Evolutionary conservation across 1,140 invertebrate species (phyloP).

Genomic region (Scaptodrosophila lebanonensis): DNA sequence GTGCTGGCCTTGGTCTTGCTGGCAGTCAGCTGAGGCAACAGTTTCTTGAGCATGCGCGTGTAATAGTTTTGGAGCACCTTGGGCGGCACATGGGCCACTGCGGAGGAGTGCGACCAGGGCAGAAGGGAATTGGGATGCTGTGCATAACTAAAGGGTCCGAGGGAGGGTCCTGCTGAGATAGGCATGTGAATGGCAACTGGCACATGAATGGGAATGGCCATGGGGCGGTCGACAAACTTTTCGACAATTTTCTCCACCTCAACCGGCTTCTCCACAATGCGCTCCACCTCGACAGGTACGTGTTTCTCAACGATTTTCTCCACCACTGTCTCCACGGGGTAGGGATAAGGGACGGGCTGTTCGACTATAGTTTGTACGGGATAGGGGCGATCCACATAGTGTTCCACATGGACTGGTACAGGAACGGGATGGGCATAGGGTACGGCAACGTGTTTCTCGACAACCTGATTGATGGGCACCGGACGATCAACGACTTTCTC

Average conservation of each 20-base stretch:
- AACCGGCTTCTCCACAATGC: slow-evolving; percentile 80
- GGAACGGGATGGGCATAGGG: slow-evolving; percentile 79
- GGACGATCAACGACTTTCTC: slow-evolving; percentile 77
- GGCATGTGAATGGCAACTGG: slow-evolving; percentile 78
- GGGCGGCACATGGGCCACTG: slow-evolving; percentile 48
- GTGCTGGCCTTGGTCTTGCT: slow-evolving; percentile 23
- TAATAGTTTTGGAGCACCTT: slow-evolving; percentile 70
- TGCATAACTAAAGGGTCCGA: slow-evolving; percentile 3
- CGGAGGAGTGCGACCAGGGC: slow-evolving; percentile 35
- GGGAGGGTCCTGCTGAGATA: slow-evolving; percentile 40
- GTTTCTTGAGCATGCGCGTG: slow-evolving; percentile 64
- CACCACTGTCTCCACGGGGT: slow-evolving; percentile 76
- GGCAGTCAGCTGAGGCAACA: slow-evolving; percentile 47
- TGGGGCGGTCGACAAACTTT: slow-evolving; percentile 78
- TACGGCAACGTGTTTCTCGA: slow-evolving; percentile 78
- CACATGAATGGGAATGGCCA: slow-evolving; percentile 76
- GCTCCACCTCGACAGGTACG: slow-evolving; percentile 77
- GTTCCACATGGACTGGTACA: slow-evolving; percentile 78
- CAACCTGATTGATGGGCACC: slow-evolving; percentile 78
- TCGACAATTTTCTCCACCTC: slow-evolving; percentile 79
- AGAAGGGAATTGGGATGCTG: slow-evolving; percentile 42
- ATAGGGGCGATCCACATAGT: slow-evolving; percentile 76
- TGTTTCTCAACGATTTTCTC: slow-evolving; percentile 70
- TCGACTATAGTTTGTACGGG: slow-evolving; percentile 77
- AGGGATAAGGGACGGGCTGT: slow-evolving; percentile 75